These are phyloP conservation scores for Kryptolebias marmoratus DNA, from an alignment of 2,113 vertebrate species.

Conservation along the genomic window DNA sequence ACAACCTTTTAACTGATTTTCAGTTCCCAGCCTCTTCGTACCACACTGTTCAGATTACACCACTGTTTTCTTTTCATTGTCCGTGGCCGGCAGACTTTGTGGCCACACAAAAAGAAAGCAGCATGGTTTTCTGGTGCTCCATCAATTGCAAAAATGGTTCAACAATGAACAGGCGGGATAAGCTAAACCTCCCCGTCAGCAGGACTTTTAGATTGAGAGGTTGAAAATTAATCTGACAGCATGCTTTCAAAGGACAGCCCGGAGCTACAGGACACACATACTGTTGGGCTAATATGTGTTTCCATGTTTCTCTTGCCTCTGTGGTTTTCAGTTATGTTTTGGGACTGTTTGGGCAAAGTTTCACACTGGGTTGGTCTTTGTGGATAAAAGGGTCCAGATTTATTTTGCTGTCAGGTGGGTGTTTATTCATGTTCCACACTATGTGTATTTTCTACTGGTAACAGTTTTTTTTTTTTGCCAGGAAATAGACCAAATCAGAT, in stretches of 20 bases:
- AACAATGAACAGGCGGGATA: conserved; percentile 64
- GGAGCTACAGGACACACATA: conserved; percentile 68
- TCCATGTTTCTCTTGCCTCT: conserved; percentile 46
- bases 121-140: conserved; percentile 64
- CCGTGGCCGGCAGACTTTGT: conserved; percentile 56
- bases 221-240: conserved; percentile 75
- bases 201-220: conserved; percentile 73
- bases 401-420: conserved; percentile 26
- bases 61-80: conserved; percentile 59
- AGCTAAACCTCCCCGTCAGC: conserved; percentile 67
- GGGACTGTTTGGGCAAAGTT: conserved; percentile 49
- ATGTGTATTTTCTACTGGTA: conserved; percentile 8
- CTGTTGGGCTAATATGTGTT: conserved; percentile 59
- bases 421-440: conserved; percentile 14
- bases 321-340: conserved; percentile 62
- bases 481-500: background rate
- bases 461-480: conserved; percentile 1
- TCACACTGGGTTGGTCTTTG: conserved; percentile 54
- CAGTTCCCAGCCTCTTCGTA: conserved; percentile 22
- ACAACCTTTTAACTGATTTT: conserved; percentile 58
- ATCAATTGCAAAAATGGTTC: conserved; percentile 60
- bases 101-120: conserved; percentile 61
- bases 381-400: conserved; percentile 44
- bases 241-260: conserved; percentile 67
- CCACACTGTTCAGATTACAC: conserved; percentile 56